Conservation (phyloP, 2,797 vertebrate genomes). For the Melanotaenia maccullochi region DNA sequence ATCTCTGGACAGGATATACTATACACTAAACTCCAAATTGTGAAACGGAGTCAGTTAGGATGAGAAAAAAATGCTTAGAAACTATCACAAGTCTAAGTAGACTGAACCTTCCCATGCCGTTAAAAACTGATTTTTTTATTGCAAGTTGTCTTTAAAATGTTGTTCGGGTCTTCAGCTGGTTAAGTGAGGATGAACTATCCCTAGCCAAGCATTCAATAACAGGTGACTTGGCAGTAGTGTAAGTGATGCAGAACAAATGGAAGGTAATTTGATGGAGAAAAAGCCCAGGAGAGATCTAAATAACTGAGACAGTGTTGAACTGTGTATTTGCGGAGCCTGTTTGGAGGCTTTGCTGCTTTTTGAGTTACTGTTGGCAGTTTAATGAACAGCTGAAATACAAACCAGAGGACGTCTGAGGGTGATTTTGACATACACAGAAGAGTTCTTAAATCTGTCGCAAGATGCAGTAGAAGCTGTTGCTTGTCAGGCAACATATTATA, state of each 20-base stretch:
- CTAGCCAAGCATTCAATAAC: conserved; percentile 32
- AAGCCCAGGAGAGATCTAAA: conserved; percentile 69
- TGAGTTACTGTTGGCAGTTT: conserved; percentile 79
- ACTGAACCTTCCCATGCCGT: conserved; percentile 17
- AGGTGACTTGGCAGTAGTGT: conserved; percentile 54
- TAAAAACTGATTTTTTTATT: conserved; percentile 28
- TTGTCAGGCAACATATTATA: conserved; percentile 29
- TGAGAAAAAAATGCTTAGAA: conserved; percentile 21
- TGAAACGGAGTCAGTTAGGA: conserved; percentile 17
- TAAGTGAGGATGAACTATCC: conserved; percentile 29
- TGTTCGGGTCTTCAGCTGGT: conserved; percentile 42
- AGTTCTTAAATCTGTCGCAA: conserved; percentile 48
- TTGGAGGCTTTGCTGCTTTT: conserved; percentile 63
- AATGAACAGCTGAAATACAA: conserved; percentile 78
- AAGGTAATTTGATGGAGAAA: conserved; percentile 61
- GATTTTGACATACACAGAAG: conserved; percentile 61
- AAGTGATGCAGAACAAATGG: conserved; percentile 69
- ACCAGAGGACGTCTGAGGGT: conserved; percentile 67
- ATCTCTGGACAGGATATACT: conserved; percentile 66
- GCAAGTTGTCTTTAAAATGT: conserved; percentile 37
- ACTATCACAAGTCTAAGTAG: conserved; percentile 25
- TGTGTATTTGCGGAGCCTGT: conserved; percentile 67
- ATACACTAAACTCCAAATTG: conserved; percentile 50
- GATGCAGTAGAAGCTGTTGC: conserved; percentile 46
- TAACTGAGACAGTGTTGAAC: conserved; percentile 64